A percentile compares a stretch with the other conserved stretches of the same genome.
phyloP scores from a whole-genome alignment of 2,113 vertebrate species.

The Thryonomys swinderianus region DNA sequence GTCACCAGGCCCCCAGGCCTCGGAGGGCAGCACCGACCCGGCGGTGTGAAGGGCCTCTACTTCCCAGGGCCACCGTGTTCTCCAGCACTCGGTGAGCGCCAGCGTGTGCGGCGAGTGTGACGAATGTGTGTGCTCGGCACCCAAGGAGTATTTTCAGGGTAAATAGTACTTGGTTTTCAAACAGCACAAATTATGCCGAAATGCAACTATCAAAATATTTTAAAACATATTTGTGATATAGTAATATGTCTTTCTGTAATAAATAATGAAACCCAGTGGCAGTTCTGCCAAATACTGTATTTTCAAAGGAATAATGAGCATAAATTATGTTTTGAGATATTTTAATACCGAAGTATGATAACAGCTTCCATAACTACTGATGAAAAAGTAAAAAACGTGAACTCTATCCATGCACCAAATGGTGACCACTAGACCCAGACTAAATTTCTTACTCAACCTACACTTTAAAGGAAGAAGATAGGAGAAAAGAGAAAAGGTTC shows the following conservation, averaged over 20 bases:
- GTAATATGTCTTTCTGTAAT: background rate
- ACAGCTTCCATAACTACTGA: background rate
- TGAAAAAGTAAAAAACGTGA: background rate
- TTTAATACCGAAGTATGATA: background rate
- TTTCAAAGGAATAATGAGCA: conserved; percentile 6
- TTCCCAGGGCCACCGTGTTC: background rate
- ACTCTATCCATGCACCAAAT: background rate
- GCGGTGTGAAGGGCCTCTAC: background rate
- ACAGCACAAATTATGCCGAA: background rate
- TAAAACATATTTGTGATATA: background rate
- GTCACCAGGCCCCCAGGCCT: background rate
- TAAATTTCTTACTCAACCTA: background rate
- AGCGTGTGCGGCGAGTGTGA: background rate
- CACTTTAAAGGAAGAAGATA: background rate
- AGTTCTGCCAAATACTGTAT: background rate
- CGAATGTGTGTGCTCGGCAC: background rate
- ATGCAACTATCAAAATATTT: conserved; percentile 24
- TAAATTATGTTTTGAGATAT: background rate
- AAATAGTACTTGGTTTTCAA: background rate
- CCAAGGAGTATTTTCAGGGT: background rate
- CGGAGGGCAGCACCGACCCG: background rate
- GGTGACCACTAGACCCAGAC: background rate
- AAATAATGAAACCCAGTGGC: background rate
- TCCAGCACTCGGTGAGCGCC: background rate
- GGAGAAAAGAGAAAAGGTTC: background rate